Conservation (phyloP, 2,888 invertebrate species). For the Ichneumoninae sp. region DNA sequence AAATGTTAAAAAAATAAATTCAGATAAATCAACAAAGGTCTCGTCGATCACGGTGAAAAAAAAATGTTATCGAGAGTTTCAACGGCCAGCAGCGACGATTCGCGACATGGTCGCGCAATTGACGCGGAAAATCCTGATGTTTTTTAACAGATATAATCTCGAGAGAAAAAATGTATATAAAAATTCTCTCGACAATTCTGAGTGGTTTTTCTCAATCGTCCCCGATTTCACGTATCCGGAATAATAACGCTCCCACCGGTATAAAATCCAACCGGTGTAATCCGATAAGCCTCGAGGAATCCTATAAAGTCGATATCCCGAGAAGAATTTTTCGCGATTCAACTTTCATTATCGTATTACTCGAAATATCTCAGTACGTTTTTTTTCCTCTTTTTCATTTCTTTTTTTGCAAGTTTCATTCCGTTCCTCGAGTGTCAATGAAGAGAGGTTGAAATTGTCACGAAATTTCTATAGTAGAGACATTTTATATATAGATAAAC, state of each 20-base stretch:
- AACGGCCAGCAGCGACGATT: no score
- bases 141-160: neutral
- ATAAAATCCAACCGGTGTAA: constrained; percentile 26
- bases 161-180: neutral
- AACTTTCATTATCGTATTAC: neutral
- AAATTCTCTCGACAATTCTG: neutral
- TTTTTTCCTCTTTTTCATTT: neutral
- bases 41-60: no score
- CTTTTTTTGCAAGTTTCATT: neutral
- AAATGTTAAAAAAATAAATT: neutral
- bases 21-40: no score
- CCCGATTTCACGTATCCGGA: neutral
- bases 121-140: neutral
- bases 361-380: constrained; percentile 11
- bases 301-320: constrained; percentile 5
- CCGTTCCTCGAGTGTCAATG: neutral
- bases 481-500: constrained; percentile 13
- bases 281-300: constrained; percentile 36
- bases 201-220: constrained; percentile 3
- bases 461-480: neutral
- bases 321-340: constrained; percentile 19
- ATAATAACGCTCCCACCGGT: constrained; percentile 6
- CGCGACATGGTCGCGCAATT: no score
- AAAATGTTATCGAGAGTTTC: no score
- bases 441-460: neutral